phyloP scores from a whole-genome alignment of 2,888 invertebrate species.

The Ornithoptera priamus region DNA sequence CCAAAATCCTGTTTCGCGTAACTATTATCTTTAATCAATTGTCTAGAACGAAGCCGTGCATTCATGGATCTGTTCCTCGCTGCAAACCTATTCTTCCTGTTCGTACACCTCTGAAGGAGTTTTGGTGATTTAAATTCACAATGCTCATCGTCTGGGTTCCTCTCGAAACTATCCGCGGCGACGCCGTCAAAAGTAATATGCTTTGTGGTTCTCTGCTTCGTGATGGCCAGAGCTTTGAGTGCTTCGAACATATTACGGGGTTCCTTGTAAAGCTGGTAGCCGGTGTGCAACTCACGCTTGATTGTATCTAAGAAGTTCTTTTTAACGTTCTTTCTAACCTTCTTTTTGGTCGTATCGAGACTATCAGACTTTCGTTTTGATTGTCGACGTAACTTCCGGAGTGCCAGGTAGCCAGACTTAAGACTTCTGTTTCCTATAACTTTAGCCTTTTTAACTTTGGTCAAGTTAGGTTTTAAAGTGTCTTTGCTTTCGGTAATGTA shows the following conservation, averaged over 20 bases:
- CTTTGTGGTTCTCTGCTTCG: constrained; percentile 4
- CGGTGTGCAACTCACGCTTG: constrained; percentile 10
- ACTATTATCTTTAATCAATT: not conserved
- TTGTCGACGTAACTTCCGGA: not conserved
- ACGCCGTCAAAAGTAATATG: constrained; percentile 1
- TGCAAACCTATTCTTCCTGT: not conserved
- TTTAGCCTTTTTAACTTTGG: not conserved
- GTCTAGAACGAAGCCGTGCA: not conserved
- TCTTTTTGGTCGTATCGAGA: not conserved
- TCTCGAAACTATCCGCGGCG: not conserved
- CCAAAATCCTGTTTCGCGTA: not conserved
- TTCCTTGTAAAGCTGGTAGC: not conserved
- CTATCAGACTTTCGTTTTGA: not conserved
- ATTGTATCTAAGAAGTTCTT: constrained; percentile 20
- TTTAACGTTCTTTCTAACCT: constrained; percentile 6
- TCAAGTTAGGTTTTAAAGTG: not conserved
- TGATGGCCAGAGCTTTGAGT: not conserved
- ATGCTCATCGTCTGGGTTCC: not conserved
- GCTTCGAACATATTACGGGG: constrained; percentile 23
- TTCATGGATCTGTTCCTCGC: not conserved
- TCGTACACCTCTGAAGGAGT: not conserved
- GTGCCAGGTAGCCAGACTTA: not conserved
- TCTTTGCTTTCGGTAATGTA: constrained; percentile 11
- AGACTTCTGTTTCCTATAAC: not conserved
- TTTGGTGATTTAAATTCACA: constrained; percentile 10